Base-by-base conservation (phyloP, 2,888 invertebrate species). In the Odontomyia ornata region DNA sequence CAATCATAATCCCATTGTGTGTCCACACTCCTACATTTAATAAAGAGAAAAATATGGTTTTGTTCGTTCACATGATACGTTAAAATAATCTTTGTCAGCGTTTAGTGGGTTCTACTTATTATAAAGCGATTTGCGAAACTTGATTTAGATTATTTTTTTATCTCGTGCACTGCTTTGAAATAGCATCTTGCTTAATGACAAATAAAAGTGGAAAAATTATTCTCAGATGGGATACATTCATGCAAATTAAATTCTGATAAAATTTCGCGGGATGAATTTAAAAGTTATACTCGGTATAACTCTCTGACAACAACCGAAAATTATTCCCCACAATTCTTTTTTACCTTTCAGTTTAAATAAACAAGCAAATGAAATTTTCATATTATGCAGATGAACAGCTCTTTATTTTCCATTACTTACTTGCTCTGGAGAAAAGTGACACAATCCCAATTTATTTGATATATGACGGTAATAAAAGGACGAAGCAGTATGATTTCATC, bases 1-100 rank as follows among this genome's bases (percentile, higher is more conserved):
- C 81, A 82, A 82, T 82, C 81, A 82, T 82, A 82, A 81, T 82
- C 79, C 80, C 78, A 81, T 82, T 82, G 81, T 82, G 80, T 80
- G 80, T 80, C 80, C 81, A 79, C 80, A 81, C 81, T 81, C 79
- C 79, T 80, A 79, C 80, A 78, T 80, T 80, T 80, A 80, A 80
- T 80, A 80, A 81, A 69, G 80, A 78, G 79, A 79, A 80, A 80
- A 77, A 77, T 80, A 80, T 81, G 79, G 76, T 80, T 80, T 79
- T 80, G 52, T 76, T 69, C 78, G 77, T 77, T 65, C 75, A 27
- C 46, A 52, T 67, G 73, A 73, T 36, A 25, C 30, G 43, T 36
- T 27, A 36, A 36, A 60, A 36, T 36, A 36, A 60, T 36, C 18
- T n/a, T 52, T 71, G 43, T 21, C 36, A 43, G 5, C 43, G 23